Base-by-base conservation (phyloP, 2,113 vertebrate genomes). In the Coptodon rendalli region DNA sequence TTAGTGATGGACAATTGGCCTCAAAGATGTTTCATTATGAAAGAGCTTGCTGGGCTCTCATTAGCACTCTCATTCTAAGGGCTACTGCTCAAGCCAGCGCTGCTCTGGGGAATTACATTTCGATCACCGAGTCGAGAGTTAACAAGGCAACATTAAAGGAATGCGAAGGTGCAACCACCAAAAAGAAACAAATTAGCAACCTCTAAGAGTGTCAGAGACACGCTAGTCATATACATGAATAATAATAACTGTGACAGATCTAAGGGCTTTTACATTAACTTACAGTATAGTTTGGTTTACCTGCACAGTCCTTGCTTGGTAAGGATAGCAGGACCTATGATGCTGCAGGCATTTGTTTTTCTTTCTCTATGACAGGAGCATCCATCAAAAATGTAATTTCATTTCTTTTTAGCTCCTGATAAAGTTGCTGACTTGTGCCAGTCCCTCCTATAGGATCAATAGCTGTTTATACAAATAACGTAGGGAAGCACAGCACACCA, bases 371-470 rank as follows among this genome's bases (percentile, higher is more conserved):
- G 96, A 96, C 96, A 95, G 95, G 93, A 91, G 94, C 95, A 97
- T 97, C 96, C 95, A 96, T 96, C 96, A 96, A 95, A 94, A 94
- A 94, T 94, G 91, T 94, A 96, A 95, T 96, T 96, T 95, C 89
- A 95, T 95, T 96, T 95, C 93, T 95, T 94, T 93, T 90, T 80
- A 91, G 94, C 84, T 95, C 90, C 94, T 95, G 94, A 96, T 96
- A 95, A 96, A 97, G 95, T 96, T 96, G 96, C 96, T 96, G 95
- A 96, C 95, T 95, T 92, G 93, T 94, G 94, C 93, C 95, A 93
- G 93, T 95, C 92, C 93, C 86, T 88, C 85, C 93, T 89, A 38
- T 85, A 91, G 94, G 94, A 96, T 96, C 95, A 93, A 96, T 96
- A 95, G 92, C 90, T 92, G 95, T 96, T 95, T 96, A 94, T 93